These are phyloP conservation scores for Brachypteracias leptosomus DNA, from an alignment of 2,113 vertebrate genomes.

Conservation along the genomic window DNA sequence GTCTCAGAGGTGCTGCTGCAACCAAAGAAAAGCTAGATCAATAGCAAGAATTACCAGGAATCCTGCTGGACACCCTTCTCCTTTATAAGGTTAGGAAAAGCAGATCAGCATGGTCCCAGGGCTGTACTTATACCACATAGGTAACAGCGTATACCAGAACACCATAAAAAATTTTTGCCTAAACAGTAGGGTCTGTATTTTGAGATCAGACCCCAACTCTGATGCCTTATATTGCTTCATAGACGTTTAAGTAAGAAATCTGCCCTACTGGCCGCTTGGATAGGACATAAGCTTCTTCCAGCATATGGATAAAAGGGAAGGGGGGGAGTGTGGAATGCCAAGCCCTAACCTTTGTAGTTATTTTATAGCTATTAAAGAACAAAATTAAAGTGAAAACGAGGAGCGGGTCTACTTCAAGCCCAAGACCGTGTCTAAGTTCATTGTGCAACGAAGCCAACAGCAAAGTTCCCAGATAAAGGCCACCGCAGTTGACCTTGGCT, in stretches of 20 bases:
- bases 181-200: background rate
- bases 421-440: accelerated
- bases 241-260: background rate
- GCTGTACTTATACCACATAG: accelerated
- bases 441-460: background rate
- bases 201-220: background rate
- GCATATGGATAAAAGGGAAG: accelerated
- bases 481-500: constrained; percentile 37
- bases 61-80: background rate
- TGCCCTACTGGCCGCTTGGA: background rate
- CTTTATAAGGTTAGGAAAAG: background rate
- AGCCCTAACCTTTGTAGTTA: background rate
- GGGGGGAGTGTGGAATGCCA: too few species aligned
- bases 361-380: background rate
- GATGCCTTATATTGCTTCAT: background rate
- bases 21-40: background rate
- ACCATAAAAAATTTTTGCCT: accelerated
- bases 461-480: background rate
- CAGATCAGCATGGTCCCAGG: background rate
- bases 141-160: background rate
- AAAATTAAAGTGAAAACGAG: background rate
- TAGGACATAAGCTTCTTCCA: background rate
- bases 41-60: background rate
- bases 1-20: background rate
- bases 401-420: background rate